A percentile compares a stretch with the other conserved stretches of the same genome.
These are phyloP conservation scores for Phasia obesa DNA, from an alignment of 2,888 invertebrate species.

Conservation along the genomic window DNA sequence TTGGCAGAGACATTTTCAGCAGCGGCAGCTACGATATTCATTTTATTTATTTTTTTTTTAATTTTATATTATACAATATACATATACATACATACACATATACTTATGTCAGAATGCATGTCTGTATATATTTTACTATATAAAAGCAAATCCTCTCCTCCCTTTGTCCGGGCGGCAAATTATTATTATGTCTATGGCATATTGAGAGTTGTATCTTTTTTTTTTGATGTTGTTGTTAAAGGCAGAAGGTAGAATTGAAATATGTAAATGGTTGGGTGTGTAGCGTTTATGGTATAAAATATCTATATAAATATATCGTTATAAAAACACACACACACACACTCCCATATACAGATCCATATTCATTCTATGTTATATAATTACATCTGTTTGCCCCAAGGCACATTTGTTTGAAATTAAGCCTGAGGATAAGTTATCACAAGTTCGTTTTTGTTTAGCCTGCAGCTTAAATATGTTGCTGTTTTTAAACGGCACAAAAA, in stretches of 20 bases:
- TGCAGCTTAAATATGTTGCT: slow-evolving; percentile 77
- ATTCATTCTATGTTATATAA: slow-evolving; percentile 73
- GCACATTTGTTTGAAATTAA: slow-evolving; percentile 78
- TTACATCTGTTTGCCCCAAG: slow-evolving; percentile 79
- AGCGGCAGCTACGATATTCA: slow-evolving; percentile 41
- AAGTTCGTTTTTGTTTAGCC: slow-evolving; percentile 81
- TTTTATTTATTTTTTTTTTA: slow-evolving; percentile 27
- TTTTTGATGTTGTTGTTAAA: slow-evolving; percentile 29
- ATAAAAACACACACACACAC: neutral
- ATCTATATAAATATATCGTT: slow-evolving; percentile 40
- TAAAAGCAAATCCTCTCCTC: slow-evolving; percentile 26
- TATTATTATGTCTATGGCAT: slow-evolving; percentile 45
- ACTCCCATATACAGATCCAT: neutral
- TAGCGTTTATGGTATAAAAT: slow-evolving; percentile 22
- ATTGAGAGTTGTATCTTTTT: slow-evolving; percentile 41
- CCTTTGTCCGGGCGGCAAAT: slow-evolving; percentile 24
- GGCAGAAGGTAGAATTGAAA: slow-evolving; percentile 50
- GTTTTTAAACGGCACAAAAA: slow-evolving; percentile 43
- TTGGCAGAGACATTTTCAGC: slow-evolving; percentile 47
- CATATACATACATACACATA: neutral
- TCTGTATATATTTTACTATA: slow-evolving; percentile 2
- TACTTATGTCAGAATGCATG: neutral
- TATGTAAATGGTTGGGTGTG: slow-evolving; percentile 29
- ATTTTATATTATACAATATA: slow-evolving; percentile 34
- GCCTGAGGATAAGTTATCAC: slow-evolving; percentile 80